Conservation (phyloP, 2,888 invertebrate genomes). For the Pseudococcus longispinus region DNA sequence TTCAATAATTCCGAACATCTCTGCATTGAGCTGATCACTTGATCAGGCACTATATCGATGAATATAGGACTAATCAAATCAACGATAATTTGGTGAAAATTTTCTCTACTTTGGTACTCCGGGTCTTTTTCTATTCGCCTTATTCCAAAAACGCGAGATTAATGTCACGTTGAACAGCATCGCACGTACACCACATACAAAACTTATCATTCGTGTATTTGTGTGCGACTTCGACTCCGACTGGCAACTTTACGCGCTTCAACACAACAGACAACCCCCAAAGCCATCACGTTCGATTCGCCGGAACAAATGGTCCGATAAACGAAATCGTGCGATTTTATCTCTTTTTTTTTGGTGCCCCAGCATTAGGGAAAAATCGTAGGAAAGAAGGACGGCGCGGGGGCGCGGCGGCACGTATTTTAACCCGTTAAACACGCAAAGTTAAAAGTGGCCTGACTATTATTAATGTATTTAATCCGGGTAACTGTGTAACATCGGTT, state of each 20-base stretch:
- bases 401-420: neutral
- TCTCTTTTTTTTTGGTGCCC: neutral
- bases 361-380: neutral
- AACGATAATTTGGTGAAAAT: no score
- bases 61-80: no score
- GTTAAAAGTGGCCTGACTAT: conserved; percentile 48
- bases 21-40: no score
- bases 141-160: no score
- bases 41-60: no score
- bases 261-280: neutral
- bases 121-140: no score
- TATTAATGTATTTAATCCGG: conserved; percentile 52
- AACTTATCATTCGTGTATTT: no score
- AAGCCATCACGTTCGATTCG: neutral
- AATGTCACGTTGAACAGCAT: no score
- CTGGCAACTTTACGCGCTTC: neutral
- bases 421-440: conserved; percentile 49
- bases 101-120: no score
- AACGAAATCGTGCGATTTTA: neutral
- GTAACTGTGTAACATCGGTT: conserved; percentile 45
- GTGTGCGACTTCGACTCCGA: no score
- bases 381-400: neutral
- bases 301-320: neutral
- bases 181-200: no score
- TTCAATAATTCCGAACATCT: no score